Base-by-base conservation (phyloP, 2,797 vertebrate genomes). In the Setipinna tenuifilis region DNA sequence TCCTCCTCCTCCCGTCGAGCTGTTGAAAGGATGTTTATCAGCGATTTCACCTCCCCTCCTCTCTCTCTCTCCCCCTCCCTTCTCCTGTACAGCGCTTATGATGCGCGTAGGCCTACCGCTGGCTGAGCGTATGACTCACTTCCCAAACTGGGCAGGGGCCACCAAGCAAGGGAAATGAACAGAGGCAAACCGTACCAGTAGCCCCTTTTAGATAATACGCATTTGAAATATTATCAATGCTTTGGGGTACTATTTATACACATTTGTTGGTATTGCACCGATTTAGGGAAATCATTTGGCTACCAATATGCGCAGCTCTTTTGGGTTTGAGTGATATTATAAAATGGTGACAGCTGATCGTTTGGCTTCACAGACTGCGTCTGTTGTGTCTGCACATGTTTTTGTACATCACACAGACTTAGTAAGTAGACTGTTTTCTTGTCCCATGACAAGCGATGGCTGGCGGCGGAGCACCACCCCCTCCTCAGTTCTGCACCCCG, bases 381-480 rank as follows among this genome's bases (percentile, higher is more conserved):
- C n/a, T 65, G 61, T 65, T 65, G 61, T 65, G 61, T 65, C 71
- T 78, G 71, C 35, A 35, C 71, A 44, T 78, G 88, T 90, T 86
- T 90, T 84, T 87, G 89, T 90, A 94, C 91, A 95, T 94, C 94
- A 95, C 89, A 94, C 93, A 94, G 94, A 94, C 91, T 95, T 91
- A 88, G 92, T 93, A 94, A 95, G 92, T 92, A 78, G 71, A 35
- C 71, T 44, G 89, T 92, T 91, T 90, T 92, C 90, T 91, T 89
- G 92, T 94, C 94, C 92, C 92, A 93, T 95, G 95, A 94, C 94
- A 94, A 92, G 91, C 93, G 92, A 87, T 92, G 87, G 93, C 93
- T 94, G 91, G 87, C 68, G 90, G 94, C 92, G 88, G 88, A 88
- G 89, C 81, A 86, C 87, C 87, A 54, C 82, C 68, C 31, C 83